phyloP scores from a whole-genome alignment of 2,888 invertebrate genomes.

The Thysanoteuthis rhombus region DNA sequence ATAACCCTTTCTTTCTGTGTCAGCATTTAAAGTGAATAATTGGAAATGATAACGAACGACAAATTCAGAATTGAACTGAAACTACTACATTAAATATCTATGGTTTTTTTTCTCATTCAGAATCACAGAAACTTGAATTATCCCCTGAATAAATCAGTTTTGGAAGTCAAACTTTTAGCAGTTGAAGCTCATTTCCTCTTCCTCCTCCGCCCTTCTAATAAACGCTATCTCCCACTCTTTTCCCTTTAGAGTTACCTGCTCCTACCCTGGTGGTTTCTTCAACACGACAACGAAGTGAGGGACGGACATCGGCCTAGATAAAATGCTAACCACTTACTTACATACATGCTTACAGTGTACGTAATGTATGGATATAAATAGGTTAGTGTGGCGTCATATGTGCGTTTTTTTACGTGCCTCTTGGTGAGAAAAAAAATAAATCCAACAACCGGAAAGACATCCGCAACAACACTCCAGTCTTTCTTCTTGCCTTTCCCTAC shows the following conservation, averaged over 20 bases:
- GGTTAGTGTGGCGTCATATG: not conserved
- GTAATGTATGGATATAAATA: constrained; percentile 12
- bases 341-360: not conserved
- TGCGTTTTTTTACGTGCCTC: not conserved
- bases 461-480: not conserved
- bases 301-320: not conserved
- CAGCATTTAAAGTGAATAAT: not conserved
- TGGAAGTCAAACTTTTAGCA: not conserved
- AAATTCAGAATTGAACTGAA: not conserved
- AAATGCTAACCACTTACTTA: not conserved
- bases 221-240: not conserved
- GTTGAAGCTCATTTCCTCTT: not conserved
- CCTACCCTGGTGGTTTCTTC: not conserved
- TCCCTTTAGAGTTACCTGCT: not conserved
- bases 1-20: not conserved
- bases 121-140: no score
- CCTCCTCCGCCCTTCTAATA: not conserved
- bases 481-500: not conserved
- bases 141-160: no score
- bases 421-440: not conserved
- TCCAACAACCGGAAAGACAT: not conserved
- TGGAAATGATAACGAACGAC: not conserved
- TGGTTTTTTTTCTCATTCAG: no score
- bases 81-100: no score
- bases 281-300: not conserved